These are phyloP conservation scores for Takifugu rubripes DNA, from an alignment of 2,797 vertebrate species.

Conservation along the genomic window DNA sequence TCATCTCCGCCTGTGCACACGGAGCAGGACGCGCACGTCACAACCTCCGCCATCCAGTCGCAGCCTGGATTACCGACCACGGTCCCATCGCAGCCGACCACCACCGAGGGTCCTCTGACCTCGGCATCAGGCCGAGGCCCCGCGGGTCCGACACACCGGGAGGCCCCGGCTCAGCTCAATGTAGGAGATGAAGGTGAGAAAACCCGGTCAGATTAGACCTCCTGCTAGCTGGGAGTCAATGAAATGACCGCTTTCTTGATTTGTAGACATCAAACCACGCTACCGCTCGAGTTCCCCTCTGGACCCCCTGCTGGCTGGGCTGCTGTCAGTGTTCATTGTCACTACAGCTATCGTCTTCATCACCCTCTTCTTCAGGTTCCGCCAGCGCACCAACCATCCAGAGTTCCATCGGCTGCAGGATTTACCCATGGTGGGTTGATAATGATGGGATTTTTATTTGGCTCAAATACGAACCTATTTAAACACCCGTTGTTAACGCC, in stretches of 20 bases:
- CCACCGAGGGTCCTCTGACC: constrained; percentile 28
- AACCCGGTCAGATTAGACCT: too few relatives aligned
- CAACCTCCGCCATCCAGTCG: constrained; percentile 11
- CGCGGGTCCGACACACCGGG: constrained; percentile 34
- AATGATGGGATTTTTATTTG: neutral
- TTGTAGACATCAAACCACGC: constrained; percentile 45
- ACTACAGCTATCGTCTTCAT: constrained; percentile 81
- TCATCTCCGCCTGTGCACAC: constrained; percentile 39
- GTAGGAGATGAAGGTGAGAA: constrained; percentile 70
- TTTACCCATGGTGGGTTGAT: constrained; percentile 83
- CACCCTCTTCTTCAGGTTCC: constrained; percentile 83
- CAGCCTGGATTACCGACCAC: constrained; percentile 21
- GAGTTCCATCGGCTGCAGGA: constrained; percentile 89
- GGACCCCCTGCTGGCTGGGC: constrained; percentile 83
- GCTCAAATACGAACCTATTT: neutral
- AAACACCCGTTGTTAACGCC: neutral
- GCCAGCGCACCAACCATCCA: constrained; percentile 76
- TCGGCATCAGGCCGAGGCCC: constrained; percentile 23
- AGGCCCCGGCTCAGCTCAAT: constrained; percentile 66
- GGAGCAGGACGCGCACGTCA: constrained; percentile 11
- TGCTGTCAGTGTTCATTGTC: constrained; percentile 83
- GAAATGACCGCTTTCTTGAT: neutral
- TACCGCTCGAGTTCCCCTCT: constrained; percentile 53
- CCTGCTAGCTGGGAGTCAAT: neutral
- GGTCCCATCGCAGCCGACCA: constrained; percentile 13